Evolutionary conservation across 2,113 vertebrate genomes (phyloP).

Genomic region (Cricetomys ansorgei): DNA sequence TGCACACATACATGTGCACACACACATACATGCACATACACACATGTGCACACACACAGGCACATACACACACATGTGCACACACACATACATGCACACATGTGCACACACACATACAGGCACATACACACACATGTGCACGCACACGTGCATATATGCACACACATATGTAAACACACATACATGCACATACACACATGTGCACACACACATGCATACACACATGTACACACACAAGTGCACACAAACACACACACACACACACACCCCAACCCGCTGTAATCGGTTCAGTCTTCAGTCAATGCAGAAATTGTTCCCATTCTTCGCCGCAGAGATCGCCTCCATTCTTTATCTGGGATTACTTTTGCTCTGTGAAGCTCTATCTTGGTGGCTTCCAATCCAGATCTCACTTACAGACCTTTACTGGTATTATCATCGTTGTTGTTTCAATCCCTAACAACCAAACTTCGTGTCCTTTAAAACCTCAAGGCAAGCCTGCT

Average conservation of each 20-base stretch:
- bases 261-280: neutral
- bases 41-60: too few species aligned
- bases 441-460: neutral
- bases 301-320: slow-evolving; percentile 46
- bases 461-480: slow-evolving; percentile 51
- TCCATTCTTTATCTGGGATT: slow-evolving; percentile 66
- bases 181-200: too few species aligned
- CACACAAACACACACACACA: neutral
- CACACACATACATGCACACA: too few species aligned
- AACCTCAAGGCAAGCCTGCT: slow-evolving; percentile 38
- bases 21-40: too few species aligned
- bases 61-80: too few species aligned
- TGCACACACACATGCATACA: too few species aligned
- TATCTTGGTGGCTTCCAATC: slow-evolving; percentile 51
- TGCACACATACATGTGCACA: too few species aligned
- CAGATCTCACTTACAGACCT: slow-evolving; percentile 23
- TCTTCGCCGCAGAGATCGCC: slow-evolving; percentile 52
- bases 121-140: too few species aligned
- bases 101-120: too few species aligned
- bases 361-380: slow-evolving; percentile 50
- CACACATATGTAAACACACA: too few species aligned
- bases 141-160: too few species aligned
- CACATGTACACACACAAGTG: too few species aligned
- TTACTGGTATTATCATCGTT: neutral
- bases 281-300: slow-evolving; percentile 60